A percentile compares a stretch with the other conserved stretches of the same genome.
These are phyloP conservation scores for Ranitomeya imitator DNA, from an alignment of 2,113 vertebrate species.

Conservation along the genomic window DNA sequence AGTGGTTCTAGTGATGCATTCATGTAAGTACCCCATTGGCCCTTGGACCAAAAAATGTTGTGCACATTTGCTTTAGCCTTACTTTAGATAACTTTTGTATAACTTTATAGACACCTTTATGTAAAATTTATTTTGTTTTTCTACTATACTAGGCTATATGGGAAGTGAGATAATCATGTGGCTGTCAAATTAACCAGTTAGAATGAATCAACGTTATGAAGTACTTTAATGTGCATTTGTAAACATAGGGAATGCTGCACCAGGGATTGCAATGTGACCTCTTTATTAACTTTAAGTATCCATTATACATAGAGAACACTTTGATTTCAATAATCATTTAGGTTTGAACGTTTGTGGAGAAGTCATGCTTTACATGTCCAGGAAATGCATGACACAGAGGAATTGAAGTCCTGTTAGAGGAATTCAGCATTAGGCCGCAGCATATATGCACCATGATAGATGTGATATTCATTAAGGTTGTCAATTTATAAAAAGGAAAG, in stretches of 20 bases:
- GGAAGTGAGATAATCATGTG: neutral
- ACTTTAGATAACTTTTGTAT: too few species aligned
- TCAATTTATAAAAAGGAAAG: too few species aligned
- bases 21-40: too few species aligned
- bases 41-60: too few species aligned
- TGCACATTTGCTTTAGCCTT: too few species aligned
- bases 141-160: neutral
- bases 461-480: neutral
- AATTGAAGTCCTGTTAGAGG: neutral
- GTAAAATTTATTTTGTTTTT: neutral
- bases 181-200: neutral
- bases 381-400: slow-evolving; percentile 25
- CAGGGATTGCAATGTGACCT: slow-evolving; percentile 25
- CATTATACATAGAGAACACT: slow-evolving; percentile 39
- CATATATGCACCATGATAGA: neutral
- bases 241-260: slow-evolving; percentile 20
- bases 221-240: slow-evolving; percentile 36
- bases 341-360: slow-evolving; percentile 31
- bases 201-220: slow-evolving; percentile 31
- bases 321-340: slow-evolving; percentile 29
- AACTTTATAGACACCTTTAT: neutral
- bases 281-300: slow-evolving; percentile 37
- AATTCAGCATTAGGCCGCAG: neutral
- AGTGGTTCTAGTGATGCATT: too few species aligned
- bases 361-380: slow-evolving; percentile 27